Conservation (phyloP, 2,797 vertebrate species). For the Morus bassanus region DNA sequence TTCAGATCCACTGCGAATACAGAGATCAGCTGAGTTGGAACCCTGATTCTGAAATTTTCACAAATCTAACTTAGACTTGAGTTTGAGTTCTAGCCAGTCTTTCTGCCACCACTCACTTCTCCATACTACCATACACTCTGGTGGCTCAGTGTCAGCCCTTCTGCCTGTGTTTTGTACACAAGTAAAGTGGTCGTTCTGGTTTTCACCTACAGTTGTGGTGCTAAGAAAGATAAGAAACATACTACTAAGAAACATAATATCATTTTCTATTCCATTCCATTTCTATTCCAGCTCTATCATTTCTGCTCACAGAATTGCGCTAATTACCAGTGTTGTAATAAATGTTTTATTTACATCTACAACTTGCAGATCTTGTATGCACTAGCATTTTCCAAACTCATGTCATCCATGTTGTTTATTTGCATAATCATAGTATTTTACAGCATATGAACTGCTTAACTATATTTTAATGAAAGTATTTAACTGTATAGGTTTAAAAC, state of each 20-base stretch:
- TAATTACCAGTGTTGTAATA: not conserved
- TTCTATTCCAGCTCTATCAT: not conserved
- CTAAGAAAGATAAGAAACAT: not conserved
- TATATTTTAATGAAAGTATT: conserved; percentile 52
- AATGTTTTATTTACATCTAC: not conserved
- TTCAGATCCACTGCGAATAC: not conserved
- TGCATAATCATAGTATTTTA: not conserved
- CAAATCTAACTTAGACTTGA: not conserved
- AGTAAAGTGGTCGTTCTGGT: not conserved
- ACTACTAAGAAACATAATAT: not conserved
- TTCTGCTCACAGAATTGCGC: not conserved
- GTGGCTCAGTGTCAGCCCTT: not conserved
- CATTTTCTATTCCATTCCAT: not conserved
- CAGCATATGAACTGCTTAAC: not conserved
- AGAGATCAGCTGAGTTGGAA: not conserved
- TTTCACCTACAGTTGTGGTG: not conserved
- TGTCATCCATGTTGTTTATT: not conserved
- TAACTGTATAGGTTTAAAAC: conserved; percentile 29
- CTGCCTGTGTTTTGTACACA: not conserved
- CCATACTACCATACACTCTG: too few species aligned
- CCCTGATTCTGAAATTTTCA: not conserved
- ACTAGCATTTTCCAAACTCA: not conserved
- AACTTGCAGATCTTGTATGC: not conserved
- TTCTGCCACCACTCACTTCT: not conserved
- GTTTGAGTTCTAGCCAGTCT: not conserved